Percentiles rank a stretch among this genome's conserved stretches.
Evolutionary conservation across 2,888 invertebrate genomes (phyloP).

Genomic region (Agrenia bidenticulata): DNA sequence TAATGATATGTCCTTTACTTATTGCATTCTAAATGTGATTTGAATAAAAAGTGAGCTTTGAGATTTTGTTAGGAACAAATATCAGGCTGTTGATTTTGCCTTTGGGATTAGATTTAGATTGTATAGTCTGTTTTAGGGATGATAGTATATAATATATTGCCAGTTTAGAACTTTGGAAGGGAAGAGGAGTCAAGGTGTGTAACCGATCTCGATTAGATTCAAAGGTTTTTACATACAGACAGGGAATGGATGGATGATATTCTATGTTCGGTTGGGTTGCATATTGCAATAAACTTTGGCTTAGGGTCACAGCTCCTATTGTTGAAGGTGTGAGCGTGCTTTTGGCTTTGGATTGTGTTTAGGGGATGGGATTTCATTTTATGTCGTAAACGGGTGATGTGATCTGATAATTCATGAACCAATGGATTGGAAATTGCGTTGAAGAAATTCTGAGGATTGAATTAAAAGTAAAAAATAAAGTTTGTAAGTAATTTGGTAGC

Average conservation of each 20-base stretch:
- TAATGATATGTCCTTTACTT: neutral
- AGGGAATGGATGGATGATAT: neutral
- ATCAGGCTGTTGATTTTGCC: too few species aligned
- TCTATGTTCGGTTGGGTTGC: neutral
- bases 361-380: neutral
- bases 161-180: too few species aligned
- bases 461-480: too few species aligned
- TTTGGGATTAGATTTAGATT: slow-evolving; percentile 1
- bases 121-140: too few species aligned
- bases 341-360: slow-evolving; percentile 1
- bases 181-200: slow-evolving; percentile 8
- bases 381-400: too few species aligned
- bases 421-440: too few species aligned
- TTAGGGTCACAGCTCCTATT: slow-evolving; percentile 6
- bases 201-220: slow-evolving; percentile 8
- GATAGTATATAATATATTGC: too few species aligned
- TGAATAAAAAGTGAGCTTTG: neutral
- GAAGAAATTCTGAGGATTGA: too few species aligned
- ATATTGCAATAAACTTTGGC: neutral
- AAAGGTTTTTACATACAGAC: neutral
- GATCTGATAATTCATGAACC: too few species aligned
- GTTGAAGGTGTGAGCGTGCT: slow-evolving; percentile 18
- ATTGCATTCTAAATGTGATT: neutral
- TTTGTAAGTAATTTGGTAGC: too few species aligned
- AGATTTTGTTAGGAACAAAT: too few species aligned